Base-by-base conservation (phyloP, 2,888 invertebrate species). In the Luperina nickerlii region DNA sequence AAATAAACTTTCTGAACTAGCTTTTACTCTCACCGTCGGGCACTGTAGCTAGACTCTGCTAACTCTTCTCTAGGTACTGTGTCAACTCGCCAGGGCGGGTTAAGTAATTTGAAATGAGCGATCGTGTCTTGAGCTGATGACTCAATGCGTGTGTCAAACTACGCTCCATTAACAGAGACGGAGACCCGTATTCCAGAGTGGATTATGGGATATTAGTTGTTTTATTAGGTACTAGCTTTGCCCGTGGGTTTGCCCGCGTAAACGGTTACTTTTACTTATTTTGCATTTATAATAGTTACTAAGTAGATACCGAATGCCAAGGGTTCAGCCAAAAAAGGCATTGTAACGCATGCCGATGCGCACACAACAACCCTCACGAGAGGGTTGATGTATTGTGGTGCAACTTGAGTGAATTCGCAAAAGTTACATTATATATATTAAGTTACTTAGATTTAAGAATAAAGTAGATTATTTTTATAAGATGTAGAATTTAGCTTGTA, bases 1-100 rank as follows among this genome's bases (percentile, higher is more conserved):
- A 84, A 67, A 77, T 54, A 71, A 78, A 67, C 62, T 62, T 67
- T 82, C 67, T 27, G 66, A 60, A 66, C 38, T 9, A 51, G 81
- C 60, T 68, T 78, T 71, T 42, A 78, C 62, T 71, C 38, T 66
- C 24, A 6, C 48, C 48, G 13, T 48, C 63, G 27, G n/a, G 7
- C 51, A 51, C 51, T 51, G n/a, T 0, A 65, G 27, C 15, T 66
- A 45, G 20, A 45, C 24, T 67, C 11, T 15, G 18, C 38, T 24
- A 38, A 65, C 7, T 45, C 51, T 20, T 1, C 27, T 51, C 20
- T 24, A 54, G 32, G 18, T 70, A 24, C n/a, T 57, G 38, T 68
- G 42, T 54, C 32, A 63, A 54, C 32, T 63, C 18, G 24, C 24
- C 15, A 57, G 48, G 20, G 24, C 38, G 18, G 5, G 15, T 24